A percentile compares a stretch with the other conserved stretches of the same genome.
Conservation (phyloP, 2,888 invertebrate species). For the Ophioninae sp. region DNA sequence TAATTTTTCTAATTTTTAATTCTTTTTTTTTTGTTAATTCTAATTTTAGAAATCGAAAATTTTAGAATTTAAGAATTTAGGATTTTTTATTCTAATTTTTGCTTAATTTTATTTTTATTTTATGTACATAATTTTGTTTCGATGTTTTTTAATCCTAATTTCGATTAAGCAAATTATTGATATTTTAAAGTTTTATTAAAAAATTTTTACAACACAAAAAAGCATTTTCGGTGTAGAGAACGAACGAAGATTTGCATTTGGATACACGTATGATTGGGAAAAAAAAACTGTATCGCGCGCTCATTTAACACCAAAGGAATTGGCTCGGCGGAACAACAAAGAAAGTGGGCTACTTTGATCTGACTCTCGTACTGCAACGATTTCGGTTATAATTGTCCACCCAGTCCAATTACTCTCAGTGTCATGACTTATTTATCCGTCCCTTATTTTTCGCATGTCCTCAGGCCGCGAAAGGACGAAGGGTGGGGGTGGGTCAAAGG, state of each 20-base stretch:
- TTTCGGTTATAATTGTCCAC: neutral
- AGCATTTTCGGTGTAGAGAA: neutral
- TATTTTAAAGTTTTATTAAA: too few species aligned
- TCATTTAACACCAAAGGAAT: neutral
- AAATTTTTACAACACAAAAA: too few species aligned
- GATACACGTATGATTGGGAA: neutral
- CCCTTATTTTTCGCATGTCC: neutral
- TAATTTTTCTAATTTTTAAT: too few species aligned
- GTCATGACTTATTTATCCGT: neutral
- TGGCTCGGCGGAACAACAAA: neutral
- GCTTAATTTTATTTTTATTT: too few species aligned
- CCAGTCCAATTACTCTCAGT: neutral
- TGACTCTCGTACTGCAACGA: neutral
- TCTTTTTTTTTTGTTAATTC: too few species aligned
- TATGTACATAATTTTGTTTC: too few species aligned
- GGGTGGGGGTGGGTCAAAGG: neutral
- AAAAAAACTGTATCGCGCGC: neutral
- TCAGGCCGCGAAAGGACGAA: neutral
- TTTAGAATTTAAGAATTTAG: too few species aligned
- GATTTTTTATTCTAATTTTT: too few species aligned
- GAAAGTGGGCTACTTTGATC: neutral
- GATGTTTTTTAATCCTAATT: too few species aligned
- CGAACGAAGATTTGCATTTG: neutral
- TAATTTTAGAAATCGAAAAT: too few species aligned
- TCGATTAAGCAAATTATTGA: too few species aligned